Base-by-base conservation (phyloP, 2,113 vertebrate genomes). In the Elephas maximus region DNA sequence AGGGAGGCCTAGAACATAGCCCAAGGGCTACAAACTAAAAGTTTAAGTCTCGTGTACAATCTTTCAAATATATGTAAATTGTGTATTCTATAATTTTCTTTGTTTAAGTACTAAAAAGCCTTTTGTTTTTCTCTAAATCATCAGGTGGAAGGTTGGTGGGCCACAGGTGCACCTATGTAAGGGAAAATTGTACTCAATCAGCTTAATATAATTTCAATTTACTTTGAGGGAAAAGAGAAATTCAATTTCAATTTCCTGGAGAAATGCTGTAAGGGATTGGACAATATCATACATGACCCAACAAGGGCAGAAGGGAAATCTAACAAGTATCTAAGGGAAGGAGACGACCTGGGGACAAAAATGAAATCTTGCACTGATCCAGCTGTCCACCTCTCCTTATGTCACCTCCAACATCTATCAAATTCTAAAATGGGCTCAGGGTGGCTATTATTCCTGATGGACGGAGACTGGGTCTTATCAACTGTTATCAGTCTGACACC, bases 231-330 rank as follows among this genome's bases (percentile, higher is more conserved):
- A 79, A 84, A 91, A 93, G 44, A 93, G 82, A 94, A 95, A 78
- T 90, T 91, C 41, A 85, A 91, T 78, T 96, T 96, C 60, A 78
- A 57, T 83, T 94, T 95, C 37, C 84, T 89, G 8, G 65, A 92
- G 48, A 95, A 96, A 37, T 95, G 57, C 81, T 96, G 5, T 83
- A 94, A 96, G 76, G 8, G 41, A 90, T 30, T 90, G 37, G 62
- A 92, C 69, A 93, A 89, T 57, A 82, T 87, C 74, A 67, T 4
- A 79, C 14, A 81, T 20, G n/a, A 91, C 51, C 6, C 78, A 82
- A 86, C 6, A 45, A 88, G 63, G 73, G 37, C 88, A 92, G 69
- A 94, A 69, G 48, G 69, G 41, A 96, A 96, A 65, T 84, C 69
- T 86, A 91, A 53, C 51, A 89, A 95, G 21, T 20, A 86, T 33